Base-by-base conservation (phyloP, 1,140 invertebrate species). In the Patella vulgata region DNA sequence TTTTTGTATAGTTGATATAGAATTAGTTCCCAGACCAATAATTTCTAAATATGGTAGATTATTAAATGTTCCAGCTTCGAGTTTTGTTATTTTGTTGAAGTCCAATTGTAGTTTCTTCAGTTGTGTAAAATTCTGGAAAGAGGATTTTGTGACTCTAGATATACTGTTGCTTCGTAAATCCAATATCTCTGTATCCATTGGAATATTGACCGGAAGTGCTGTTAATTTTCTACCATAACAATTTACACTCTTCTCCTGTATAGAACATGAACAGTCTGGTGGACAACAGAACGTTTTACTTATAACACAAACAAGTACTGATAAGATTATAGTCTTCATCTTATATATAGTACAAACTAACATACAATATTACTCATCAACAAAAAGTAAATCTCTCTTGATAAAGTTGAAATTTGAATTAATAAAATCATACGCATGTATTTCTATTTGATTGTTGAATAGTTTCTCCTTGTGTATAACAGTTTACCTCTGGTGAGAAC, bases 91-190 rank as follows among this genome's bases (percentile, higher is more conserved):
- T 3, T 43, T 28, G 47, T 70, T 70, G 36, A 31, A 27, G 4
- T 55, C 31, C 14, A 70, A 51, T 9, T 42, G 23, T 9, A 70
- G 17, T 0, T 50, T 58, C 3, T 62, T 30, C 2, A 67, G 43
- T 14, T 52, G 36, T 0, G 47, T 27, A 27, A 71, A 31, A 9
- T 64, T 44, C n/a, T 48, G 28, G 21, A 71, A 48, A 23, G 42
- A 59, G 1, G 39, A 25, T 21, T 17, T 11, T n/a, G 59, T 23
- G 2, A 67, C 23, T 6, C 27, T 46, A 27, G 65, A 47, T 6
- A 84, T 66, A 6, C 66, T 46, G 40, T 77, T 77, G 33, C 64
- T 59, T 12, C 58, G 52, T 0, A 74, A 53, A 44, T 70, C 56
- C 6, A 77, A 33, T 25, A 57, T 25, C 1, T 62, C 54, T 0